Conservation (phyloP, 2,797 vertebrate species). For the Lates japonicus region DNA sequence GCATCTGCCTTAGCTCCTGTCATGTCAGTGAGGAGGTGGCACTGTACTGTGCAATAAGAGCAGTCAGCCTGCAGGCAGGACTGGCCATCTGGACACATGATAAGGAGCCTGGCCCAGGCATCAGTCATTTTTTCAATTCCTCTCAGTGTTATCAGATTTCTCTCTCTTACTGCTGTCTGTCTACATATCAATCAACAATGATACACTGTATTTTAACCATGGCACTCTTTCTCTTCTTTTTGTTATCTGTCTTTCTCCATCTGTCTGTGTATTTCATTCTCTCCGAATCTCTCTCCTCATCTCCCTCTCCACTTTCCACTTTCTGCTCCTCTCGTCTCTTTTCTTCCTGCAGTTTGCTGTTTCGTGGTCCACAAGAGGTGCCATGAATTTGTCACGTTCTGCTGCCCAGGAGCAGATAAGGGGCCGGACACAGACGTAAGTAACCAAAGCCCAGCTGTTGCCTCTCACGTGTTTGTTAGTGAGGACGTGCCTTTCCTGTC, state of each 20-base stretch:
- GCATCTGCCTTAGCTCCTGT: constrained; percentile 43
- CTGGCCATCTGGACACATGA: constrained; percentile 75
- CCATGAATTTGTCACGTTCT: constrained; percentile 98
- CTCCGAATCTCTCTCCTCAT: constrained; percentile 5
- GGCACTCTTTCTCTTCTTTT: constrained; percentile 33
- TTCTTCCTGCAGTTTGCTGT: constrained; percentile 92
- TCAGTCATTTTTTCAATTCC: constrained; percentile 33
- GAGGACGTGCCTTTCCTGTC: constrained; percentile 43
- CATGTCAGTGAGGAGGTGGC: constrained; percentile 67
- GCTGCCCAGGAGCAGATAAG: constrained; percentile 96
- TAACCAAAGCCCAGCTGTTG: constrained; percentile 75
- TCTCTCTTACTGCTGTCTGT: constrained; percentile 38
- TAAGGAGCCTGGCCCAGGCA: constrained; percentile 59
- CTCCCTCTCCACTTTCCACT: neutral
- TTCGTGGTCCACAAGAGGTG: constrained; percentile 99
- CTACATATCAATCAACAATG: constrained; percentile 28
- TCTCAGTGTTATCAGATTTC: constrained; percentile 57
- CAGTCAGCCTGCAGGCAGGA: constrained; percentile 67
- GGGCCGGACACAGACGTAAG: constrained; percentile 98
- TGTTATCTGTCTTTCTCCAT: constrained; percentile 41
- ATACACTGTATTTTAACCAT: constrained; percentile 53
- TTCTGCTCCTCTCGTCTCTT: constrained; percentile 17
- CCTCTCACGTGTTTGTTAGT: constrained; percentile 30
- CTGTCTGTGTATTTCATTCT: constrained; percentile 33
- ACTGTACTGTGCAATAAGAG: constrained; percentile 69